These are phyloP conservation scores for Eolophus roseicapilla DNA, from an alignment of 2,113 vertebrate genomes.

Conservation along the genomic window DNA sequence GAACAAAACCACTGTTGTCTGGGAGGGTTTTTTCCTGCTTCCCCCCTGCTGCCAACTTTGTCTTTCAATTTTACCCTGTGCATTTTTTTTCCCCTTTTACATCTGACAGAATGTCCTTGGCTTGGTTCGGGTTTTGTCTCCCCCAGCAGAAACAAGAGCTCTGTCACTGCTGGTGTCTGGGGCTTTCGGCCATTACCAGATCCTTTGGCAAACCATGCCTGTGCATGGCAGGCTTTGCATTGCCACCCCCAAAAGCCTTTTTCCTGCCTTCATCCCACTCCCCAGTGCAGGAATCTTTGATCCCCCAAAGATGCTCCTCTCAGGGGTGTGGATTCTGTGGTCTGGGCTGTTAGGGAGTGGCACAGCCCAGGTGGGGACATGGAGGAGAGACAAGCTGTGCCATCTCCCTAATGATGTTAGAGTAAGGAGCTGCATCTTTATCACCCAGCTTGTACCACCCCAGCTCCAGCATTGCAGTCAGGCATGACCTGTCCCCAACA, in stretches of 20 bases:
- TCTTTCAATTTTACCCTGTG: not conserved
- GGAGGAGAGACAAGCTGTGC: not conserved
- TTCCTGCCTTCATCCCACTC: not conserved
- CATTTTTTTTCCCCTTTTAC: not conserved
- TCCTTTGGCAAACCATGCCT: not conserved
- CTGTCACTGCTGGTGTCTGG: not conserved
- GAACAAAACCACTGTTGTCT: not conserved
- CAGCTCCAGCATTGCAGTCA: accelerated
- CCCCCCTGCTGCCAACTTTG: not conserved
- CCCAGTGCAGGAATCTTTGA: not conserved
- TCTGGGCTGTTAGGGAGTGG: accelerated
- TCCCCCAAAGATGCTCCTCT: not conserved
- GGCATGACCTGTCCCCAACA: accelerated
- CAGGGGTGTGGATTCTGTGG: accelerated
- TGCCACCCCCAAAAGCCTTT: not conserved
- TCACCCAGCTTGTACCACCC: accelerated
- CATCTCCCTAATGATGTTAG: too few relatives aligned
- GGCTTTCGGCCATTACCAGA: not conserved
- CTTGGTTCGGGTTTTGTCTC: not conserved
- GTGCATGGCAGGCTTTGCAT: accelerated
- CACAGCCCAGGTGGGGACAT: accelerated
- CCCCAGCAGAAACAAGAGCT: not conserved
- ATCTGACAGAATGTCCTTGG: not conserved
- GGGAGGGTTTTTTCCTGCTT: not conserved
- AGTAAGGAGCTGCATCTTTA: not conserved